Conservation (phyloP, 2,113 vertebrate species). For the Protobothrops flavoviridis region DNA sequence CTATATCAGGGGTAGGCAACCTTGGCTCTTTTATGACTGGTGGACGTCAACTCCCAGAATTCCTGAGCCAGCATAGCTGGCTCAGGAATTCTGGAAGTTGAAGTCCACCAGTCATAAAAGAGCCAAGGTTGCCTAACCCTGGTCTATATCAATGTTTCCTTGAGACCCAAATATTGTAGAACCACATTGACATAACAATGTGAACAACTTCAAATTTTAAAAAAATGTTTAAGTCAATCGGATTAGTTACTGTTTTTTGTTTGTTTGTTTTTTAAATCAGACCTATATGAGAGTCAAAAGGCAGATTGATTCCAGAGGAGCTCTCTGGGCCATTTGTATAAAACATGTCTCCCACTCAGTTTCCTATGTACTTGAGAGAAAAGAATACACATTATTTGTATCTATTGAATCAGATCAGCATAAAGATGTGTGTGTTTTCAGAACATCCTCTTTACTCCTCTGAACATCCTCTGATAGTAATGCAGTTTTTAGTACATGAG, state of each 20-base stretch:
- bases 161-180: background rate
- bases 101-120: too few relatives aligned
- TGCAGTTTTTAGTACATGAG: constrained; percentile 42
- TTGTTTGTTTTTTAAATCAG: background rate
- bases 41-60: too few relatives aligned
- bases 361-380: background rate
- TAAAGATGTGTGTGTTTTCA: constrained; percentile 17
- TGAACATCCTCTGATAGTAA: constrained; percentile 44
- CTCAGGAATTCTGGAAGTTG: too few relatives aligned
- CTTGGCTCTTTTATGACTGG: too few relatives aligned
- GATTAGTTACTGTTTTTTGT: background rate
- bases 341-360: constrained; percentile 6
- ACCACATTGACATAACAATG: background rate
- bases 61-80: too few relatives aligned
- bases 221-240: background rate
- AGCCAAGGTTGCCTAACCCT: too few relatives aligned
- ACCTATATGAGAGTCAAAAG: background rate
- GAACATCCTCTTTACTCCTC: constrained; percentile 23
- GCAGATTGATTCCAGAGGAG: constrained; percentile 15
- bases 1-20: background rate
- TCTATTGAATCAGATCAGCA: constrained; percentile 33
- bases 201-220: background rate
- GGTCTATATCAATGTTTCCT: too few relatives aligned
- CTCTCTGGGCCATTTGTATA: background rate
- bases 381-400: background rate